These are phyloP conservation scores for Lordiphosa collinella DNA, from an alignment of 1,140 invertebrate species.

Conservation along the genomic window DNA sequence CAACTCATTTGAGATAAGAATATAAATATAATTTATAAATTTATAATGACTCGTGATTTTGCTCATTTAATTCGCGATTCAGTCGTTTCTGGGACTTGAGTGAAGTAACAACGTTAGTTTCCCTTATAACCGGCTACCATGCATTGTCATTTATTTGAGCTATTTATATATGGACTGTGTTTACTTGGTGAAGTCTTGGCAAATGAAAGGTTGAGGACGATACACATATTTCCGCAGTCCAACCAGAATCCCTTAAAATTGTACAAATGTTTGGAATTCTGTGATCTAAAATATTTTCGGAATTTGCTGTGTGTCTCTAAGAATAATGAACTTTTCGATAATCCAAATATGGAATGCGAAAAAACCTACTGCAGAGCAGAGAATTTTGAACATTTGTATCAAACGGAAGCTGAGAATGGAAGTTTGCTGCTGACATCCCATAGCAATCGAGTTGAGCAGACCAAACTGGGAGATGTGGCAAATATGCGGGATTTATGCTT, in stretches of 20 bases:
- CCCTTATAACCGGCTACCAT: too few relatives aligned
- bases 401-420: neutral
- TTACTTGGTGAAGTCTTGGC: too few relatives aligned
- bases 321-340: constrained; percentile 2
- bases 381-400: constrained; percentile 34
- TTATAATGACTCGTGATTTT: too few relatives aligned
- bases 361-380: constrained; percentile 23
- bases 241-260: neutral
- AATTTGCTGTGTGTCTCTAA: constrained; percentile 22
- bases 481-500: constrained; percentile 40
- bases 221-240: too few relatives aligned
- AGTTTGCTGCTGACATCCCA: neutral
- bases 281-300: constrained; percentile 22
- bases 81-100: too few relatives aligned
- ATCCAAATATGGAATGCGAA: constrained; percentile 8
- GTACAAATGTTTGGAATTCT: constrained; percentile 19
- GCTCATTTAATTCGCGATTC: too few relatives aligned
- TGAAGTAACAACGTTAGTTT: too few relatives aligned
- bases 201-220: too few relatives aligned
- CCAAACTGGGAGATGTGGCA: constrained; percentile 29
- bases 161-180: too few relatives aligned
- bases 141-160: too few relatives aligned
- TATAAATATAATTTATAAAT: too few relatives aligned
- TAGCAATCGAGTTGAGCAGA: constrained; percentile 30
- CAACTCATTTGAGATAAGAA: too few relatives aligned